Conservation (phyloP, 2,113 vertebrate genomes). For the Lagenorhynchus albirostris region DNA sequence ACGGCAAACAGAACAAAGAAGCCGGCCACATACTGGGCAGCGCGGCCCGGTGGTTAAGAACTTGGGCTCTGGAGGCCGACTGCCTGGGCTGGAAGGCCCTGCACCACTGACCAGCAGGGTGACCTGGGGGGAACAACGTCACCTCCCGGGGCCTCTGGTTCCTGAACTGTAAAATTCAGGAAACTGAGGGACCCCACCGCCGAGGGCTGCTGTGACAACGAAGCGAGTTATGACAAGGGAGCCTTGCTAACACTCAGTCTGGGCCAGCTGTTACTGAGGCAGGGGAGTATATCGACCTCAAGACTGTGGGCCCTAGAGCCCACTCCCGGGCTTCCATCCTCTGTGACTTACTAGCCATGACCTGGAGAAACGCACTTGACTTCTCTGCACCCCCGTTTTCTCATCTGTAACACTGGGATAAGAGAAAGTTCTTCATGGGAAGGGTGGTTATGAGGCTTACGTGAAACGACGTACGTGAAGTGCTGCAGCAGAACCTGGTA, state of each 20-base stretch:
- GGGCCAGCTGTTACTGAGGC: background rate
- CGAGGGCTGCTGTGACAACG: background rate
- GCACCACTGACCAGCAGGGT: background rate
- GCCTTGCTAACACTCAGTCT: fast-evolving
- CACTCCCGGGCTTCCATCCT: background rate
- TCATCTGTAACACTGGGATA: background rate
- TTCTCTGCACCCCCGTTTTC: background rate
- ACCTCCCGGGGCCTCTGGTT: background rate
- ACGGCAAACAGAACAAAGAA: background rate
- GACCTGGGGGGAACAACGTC: fast-evolving
- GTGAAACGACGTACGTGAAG: background rate
- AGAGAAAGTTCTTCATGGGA: background rate
- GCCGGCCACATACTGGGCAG: background rate
- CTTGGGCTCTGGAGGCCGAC: background rate
- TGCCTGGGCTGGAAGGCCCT: background rate
- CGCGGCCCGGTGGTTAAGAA: background rate
- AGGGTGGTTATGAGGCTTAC: background rate
- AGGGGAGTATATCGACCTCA: fast-evolving
- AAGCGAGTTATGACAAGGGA: fast-evolving
- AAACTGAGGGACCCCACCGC: background rate
- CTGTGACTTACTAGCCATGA: background rate
- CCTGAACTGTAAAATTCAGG: background rate
- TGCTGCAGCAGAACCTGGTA: fast-evolving
- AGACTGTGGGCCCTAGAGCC: background rate
- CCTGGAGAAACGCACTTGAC: background rate